Evolutionary conservation across 2,888 invertebrate genomes (phyloP).

Genomic region (Tiliacea aurago): DNA sequence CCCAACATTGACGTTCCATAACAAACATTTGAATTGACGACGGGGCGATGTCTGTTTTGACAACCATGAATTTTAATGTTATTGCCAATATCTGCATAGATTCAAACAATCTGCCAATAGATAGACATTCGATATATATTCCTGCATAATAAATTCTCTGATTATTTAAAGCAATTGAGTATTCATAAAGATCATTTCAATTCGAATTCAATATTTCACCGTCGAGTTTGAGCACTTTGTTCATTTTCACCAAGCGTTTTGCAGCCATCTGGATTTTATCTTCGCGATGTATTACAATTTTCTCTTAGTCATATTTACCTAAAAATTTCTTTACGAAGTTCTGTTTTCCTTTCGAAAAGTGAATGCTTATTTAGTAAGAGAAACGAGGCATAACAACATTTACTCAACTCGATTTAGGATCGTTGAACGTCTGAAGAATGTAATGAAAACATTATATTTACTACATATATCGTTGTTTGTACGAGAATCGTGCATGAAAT

Average conservation of each 20-base stretch:
- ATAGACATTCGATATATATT: conserved; percentile 47
- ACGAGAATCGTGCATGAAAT: conserved; percentile 9
- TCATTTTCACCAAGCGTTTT: conserved; percentile 71
- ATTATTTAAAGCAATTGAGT: conserved; percentile 70
- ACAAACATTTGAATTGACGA: conserved; percentile 51
- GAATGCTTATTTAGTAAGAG: conserved; percentile 80
- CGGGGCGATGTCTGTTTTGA: conserved; percentile 47
- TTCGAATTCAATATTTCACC: conserved; percentile 72
- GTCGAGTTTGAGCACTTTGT: conserved; percentile 72
- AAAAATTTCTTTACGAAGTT: conserved; percentile 72
- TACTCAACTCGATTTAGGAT: conserved; percentile 78
- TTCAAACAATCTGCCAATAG: conserved; percentile 52
- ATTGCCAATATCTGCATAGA: conserved; percentile 58
- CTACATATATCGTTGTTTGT: conserved; percentile 31
- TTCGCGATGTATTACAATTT: conserved; percentile 77
- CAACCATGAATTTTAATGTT: conserved; percentile 61
- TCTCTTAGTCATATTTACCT: conserved; percentile 77
- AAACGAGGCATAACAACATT: conserved; percentile 78
- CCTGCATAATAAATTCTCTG: conserved; percentile 59
- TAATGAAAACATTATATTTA: conserved; percentile 69
- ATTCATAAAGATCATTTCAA: conserved; percentile 70
- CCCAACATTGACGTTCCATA: conserved; percentile 29
- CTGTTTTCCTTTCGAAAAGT: conserved; percentile 77
- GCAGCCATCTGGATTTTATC: conserved; percentile 80
- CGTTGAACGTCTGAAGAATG: conserved; percentile 80